Percentiles rank a stretch among this genome's conserved stretches.
Evolutionary conservation across 1,140 invertebrate species (phyloP).

Genomic region (Bombus ignitus): DNA sequence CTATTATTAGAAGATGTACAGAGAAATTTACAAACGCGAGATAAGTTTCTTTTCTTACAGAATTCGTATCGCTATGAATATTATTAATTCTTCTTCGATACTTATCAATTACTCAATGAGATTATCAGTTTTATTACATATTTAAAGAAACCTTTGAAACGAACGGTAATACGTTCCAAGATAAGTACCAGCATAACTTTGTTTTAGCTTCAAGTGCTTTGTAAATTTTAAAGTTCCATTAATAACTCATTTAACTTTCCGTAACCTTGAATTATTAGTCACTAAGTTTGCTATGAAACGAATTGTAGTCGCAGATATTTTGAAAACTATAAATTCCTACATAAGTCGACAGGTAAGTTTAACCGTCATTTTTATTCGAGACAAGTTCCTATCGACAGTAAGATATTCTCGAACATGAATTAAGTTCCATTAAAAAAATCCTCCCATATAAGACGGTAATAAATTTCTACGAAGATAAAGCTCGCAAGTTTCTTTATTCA

Average conservation of each 20-base stretch:
- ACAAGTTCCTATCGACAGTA: too few species aligned
- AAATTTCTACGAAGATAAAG: too few species aligned
- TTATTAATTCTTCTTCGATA: neutral
- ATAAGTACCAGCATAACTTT: neutral
- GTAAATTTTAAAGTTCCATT: neutral
- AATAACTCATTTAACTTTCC: neutral
- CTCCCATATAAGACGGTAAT: too few species aligned
- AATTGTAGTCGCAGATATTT: neutral
- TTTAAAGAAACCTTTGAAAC: neutral
- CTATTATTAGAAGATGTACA: too few species aligned
- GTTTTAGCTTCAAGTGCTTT: neutral
- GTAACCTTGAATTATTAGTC: constrained; percentile 2
- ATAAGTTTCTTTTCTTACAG: neutral
- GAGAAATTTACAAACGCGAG: too few species aligned
- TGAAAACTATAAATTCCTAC: neutral
- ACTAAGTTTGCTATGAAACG: neutral
- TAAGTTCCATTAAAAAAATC: too few species aligned
- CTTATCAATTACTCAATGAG: neutral
- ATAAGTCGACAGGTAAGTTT: neutral
- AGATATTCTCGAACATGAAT: too few species aligned
- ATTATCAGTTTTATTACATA: neutral
- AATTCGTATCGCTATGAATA: neutral
- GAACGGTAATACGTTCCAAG: neutral
- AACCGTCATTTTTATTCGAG: too few species aligned
- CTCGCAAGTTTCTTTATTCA: too few species aligned